Conservation (phyloP, 1,140 invertebrate genomes). For the Drosophila melanogaster region DNA sequence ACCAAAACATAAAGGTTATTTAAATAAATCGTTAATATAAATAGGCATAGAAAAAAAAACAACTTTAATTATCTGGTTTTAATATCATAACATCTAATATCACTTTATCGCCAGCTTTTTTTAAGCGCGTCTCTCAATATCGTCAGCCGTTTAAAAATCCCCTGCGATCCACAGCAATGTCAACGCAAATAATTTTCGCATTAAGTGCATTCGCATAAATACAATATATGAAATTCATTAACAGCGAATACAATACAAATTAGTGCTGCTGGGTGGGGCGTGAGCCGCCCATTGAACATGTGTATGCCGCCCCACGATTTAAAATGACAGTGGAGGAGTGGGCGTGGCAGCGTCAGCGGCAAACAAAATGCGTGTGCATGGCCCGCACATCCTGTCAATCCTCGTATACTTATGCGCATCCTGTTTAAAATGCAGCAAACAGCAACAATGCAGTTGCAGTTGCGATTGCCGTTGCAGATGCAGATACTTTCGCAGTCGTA, state of each 20-base stretch:
- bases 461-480: slow-evolving; percentile 49
- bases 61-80: no score
- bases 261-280: slow-evolving; percentile 20
- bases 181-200: slow-evolving; percentile 32
- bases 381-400: slow-evolving; percentile 81
- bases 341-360: slow-evolving; percentile 20
- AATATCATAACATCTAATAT: neutral
- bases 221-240: slow-evolving; percentile 48
- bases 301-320: slow-evolving; percentile 16
- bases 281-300: slow-evolving; percentile 23
- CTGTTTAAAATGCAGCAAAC: slow-evolving; percentile 60
- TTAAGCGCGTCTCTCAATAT: neutral
- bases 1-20: neutral
- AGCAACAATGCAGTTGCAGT: slow-evolving; percentile 10
- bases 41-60: neutral
- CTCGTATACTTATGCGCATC: slow-evolving; percentile 77
- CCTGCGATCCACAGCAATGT: slow-evolving; percentile 1
- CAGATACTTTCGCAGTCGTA: slow-evolving; percentile 35
- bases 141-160: slow-evolving; percentile 7
- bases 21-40: neutral
- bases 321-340: neutral
- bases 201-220: slow-evolving; percentile 24
- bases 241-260: slow-evolving; percentile 45
- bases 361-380: slow-evolving; percentile 67
- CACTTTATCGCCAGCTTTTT: neutral